Percentiles rank a stretch among this genome's conserved stretches.
Conservation (phyloP, 2,888 invertebrate species). For the Cantharis flavilabris region DNA sequence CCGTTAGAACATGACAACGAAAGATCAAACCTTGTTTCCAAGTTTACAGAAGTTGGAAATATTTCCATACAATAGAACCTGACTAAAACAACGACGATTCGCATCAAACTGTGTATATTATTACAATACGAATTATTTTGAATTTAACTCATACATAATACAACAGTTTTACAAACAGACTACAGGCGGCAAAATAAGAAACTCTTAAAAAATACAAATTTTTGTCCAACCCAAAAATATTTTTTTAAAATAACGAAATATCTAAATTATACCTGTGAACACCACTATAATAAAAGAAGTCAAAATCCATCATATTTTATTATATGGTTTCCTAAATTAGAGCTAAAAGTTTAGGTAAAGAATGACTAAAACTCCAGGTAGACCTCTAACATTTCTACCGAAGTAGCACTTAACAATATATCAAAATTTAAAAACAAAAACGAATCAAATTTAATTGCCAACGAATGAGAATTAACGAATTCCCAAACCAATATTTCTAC, state of each 20-base stretch:
- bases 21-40: constrained; percentile 40
- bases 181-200: constrained; percentile 18
- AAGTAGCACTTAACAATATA: background rate
- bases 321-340: background rate
- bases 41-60: constrained; percentile 40
- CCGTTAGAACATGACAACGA: constrained; percentile 39
- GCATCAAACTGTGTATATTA: constrained; percentile 48
- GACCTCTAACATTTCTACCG: background rate
- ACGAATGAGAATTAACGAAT: background rate
- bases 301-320: constrained; percentile 1
- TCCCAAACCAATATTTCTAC: background rate
- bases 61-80: constrained; percentile 46
- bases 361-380: background rate
- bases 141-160: constrained; percentile 47
- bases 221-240: background rate
- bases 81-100: constrained; percentile 45
- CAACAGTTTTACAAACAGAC: constrained; percentile 33
- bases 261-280: constrained; percentile 11
- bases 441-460: background rate
- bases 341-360: background rate
- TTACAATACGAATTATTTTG: constrained; percentile 48
- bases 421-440: background rate
- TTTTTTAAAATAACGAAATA: constrained; percentile 5
- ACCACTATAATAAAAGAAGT: constrained; percentile 2
- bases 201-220: constrained; percentile 25